Conservation (phyloP, 92 coral and sea anemone species). For the Umimayanthus kanabou region DNA sequence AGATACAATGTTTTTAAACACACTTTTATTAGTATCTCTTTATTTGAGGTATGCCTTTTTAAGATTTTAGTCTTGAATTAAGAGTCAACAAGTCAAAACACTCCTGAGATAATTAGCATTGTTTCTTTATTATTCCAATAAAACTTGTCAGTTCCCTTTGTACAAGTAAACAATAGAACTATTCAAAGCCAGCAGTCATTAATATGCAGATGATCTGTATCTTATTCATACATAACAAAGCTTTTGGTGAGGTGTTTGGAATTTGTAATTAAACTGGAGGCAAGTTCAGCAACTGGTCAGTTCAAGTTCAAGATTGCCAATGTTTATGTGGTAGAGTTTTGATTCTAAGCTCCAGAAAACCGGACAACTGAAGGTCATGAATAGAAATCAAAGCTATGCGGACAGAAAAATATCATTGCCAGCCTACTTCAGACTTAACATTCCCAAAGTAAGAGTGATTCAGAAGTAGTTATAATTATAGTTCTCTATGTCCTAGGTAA, state of each 20-base stretch:
- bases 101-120: conserved; percentile 3
- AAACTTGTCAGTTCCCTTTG: not conserved
- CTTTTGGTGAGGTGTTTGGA: not conserved
- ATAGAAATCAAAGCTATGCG: conserved; percentile 7
- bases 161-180: not conserved
- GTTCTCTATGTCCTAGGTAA: not conserved
- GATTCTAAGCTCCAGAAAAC: not conserved
- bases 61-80: not conserved
- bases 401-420: conserved; percentile 64
- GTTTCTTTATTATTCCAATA: not conserved
- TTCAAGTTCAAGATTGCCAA: not conserved
- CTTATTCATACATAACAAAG: not conserved
- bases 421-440: conserved; percentile 50
- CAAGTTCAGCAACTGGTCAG: not conserved
- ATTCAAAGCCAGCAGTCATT: not conserved
- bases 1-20: too few relatives aligned
- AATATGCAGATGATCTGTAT: not conserved
- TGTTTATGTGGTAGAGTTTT: not conserved
- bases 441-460: conserved; percentile 28
- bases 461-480: not conserved
- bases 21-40: too few relatives aligned
- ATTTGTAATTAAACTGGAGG: not conserved
- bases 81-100: not conserved
- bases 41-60: not conserved
- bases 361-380: not conserved